Conservation (phyloP, 2,888 invertebrate species). For the Hypomecis punctinalis region DNA sequence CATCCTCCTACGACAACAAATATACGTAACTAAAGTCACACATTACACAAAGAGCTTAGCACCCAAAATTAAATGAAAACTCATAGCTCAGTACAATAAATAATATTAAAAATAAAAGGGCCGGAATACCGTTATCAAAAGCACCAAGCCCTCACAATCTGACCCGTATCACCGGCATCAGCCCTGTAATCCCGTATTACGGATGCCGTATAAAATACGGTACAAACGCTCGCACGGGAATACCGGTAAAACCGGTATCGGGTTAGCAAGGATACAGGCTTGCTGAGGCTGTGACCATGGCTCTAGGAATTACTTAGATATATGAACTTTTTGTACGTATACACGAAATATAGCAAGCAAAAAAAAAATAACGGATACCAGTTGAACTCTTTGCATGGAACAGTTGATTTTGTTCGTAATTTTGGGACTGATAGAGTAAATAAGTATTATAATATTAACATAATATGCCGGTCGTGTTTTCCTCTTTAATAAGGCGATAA, state of each 20-base stretch:
- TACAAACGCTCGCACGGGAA: slow-evolving; percentile 34
- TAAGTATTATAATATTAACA: too few species aligned
- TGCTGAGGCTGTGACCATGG: slow-evolving; percentile 20
- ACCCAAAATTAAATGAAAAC: not conserved
- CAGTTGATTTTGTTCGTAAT: too few species aligned
- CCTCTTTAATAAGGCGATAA: too few species aligned
- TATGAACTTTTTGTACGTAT: not conserved
- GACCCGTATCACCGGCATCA: slow-evolving; percentile 21
- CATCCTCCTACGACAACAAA: too few species aligned
- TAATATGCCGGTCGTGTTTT: too few species aligned
- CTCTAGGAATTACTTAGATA: not conserved
- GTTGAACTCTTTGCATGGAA: too few species aligned
- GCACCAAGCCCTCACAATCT: slow-evolving; percentile 12
- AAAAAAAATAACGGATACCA: too few species aligned
- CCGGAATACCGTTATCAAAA: slow-evolving; percentile 21
- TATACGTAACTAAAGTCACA: too few species aligned
- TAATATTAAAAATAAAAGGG: not conserved
- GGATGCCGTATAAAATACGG: slow-evolving; percentile 41
- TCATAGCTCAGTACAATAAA: not conserved
- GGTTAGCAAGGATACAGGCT: slow-evolving; percentile 36
- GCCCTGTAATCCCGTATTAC: slow-evolving; percentile 37
- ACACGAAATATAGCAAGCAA: too few species aligned
- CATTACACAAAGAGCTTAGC: not conserved
- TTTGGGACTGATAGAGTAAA: too few species aligned
- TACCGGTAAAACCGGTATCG: slow-evolving; percentile 34